Conservation (phyloP, 2,888 invertebrate genomes). For the Polyommatus iphigenia region DNA sequence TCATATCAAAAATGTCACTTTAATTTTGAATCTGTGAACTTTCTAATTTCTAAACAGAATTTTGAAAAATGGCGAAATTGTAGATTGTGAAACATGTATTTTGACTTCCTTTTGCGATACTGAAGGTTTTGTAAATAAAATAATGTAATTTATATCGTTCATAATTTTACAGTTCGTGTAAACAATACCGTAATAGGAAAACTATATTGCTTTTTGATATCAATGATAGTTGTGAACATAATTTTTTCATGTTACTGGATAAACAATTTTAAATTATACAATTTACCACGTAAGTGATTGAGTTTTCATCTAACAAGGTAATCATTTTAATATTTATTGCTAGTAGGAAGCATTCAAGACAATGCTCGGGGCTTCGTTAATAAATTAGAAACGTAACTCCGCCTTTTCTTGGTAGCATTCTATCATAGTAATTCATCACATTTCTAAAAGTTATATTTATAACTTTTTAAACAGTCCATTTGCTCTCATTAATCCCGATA, state of each 20-base stretch:
- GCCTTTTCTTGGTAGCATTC: background rate
- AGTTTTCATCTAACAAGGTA: conserved; percentile 15
- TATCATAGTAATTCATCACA: background rate
- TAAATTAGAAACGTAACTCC: conserved; percentile 10
- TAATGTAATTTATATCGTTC: conserved; percentile 52
- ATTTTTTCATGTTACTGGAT: conserved; percentile 54
- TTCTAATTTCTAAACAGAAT: conserved; percentile 47
- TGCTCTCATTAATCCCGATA: background rate
- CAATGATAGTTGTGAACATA: conserved; percentile 54
- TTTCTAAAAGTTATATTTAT: background rate
- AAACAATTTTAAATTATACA: conserved; percentile 50
- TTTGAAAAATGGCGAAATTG: conserved; percentile 76
- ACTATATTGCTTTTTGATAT: conserved; percentile 48
- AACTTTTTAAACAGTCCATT: background rate
- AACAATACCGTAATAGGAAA: conserved; percentile 42
- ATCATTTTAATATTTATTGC: background rate
- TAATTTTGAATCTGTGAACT: conserved; percentile 30
- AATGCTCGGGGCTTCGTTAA: background rate
- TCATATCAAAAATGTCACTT: background rate
- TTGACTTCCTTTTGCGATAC: conserved; percentile 48
- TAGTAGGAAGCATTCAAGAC: background rate
- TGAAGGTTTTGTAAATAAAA: conserved; percentile 53
- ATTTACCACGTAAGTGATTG: conserved; percentile 53
- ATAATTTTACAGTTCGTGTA: conserved; percentile 16
- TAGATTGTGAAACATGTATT: conserved; percentile 63